Evolutionary conservation across 2,797 vertebrate species (phyloP), one percentile per base, ranked within the genome.

Genomic region (Channallabes apus): DNA sequence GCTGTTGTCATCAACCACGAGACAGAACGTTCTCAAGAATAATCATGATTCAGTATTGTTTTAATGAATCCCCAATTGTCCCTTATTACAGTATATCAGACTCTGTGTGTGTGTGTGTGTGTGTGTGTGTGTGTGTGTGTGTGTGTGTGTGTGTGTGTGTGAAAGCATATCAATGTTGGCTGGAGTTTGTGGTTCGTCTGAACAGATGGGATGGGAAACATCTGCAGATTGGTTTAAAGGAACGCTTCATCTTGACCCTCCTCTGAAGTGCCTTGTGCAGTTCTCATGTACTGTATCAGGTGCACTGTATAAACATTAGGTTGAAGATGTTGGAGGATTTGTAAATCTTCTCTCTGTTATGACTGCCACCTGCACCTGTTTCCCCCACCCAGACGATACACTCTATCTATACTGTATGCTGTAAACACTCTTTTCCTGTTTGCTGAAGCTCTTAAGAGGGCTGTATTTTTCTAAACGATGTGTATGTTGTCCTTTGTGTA

Each of bases 141-240:
- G 20, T 24, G 29, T 35, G 54, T 59, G 76, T 38, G 15, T 56
- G 8, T 12, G 29, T 24, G 56, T 35, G 27, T 59, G 75, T 35
- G 20, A 35, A 9, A 3, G 7, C 15, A 51, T 29, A 54, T 51
- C 27, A 9, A 76, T 56, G 7, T 18, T 79, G 11, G 51, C n/a
- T 18, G 15, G 7, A 58, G 71, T 77, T 32, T 80, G n/a, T 64
- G 12, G 58, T 46, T 80, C 84, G 77, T n/a, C 20, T 82, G 32
- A 76, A 4, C 27, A 56, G 54, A 3, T 59, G 27, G 3, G 3
- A 29, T 11, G 8, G 73, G 51, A 32, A 77, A 77, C 73, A 77
- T 20, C 51, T 20, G 73, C 18, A 35, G 20, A 59, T 35, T 20
- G 51, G 17, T 58, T 35, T 32, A 32, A 58, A 76, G 3, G n/a